Evolutionary conservation across 2,888 invertebrate species (phyloP), one percentile per base, ranked within the genome.

Genomic region (Tholera decimalis): DNA sequence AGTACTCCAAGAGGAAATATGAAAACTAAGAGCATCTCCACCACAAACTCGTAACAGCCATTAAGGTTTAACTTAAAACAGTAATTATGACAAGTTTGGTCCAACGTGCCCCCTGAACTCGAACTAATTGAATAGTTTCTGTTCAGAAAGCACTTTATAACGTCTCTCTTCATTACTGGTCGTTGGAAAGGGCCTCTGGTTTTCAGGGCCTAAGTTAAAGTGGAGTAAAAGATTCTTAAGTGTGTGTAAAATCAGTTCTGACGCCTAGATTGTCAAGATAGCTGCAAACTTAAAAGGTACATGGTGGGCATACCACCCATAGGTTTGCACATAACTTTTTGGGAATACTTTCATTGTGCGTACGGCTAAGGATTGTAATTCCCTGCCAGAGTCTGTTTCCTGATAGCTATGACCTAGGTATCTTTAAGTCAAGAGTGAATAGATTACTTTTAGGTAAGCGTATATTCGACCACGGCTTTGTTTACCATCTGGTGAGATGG

Each of bases 111-210:
- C 49, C n/a, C 22, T 22, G 58, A 74, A 54, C 46, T 55, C 20
- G 7, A 18, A 26, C 54, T 77, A 74, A 65, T 77, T 44, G 43
- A 77, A 72, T 77, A 61, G 77, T 66, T 71, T 22, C 41, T 54
- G 49, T 71, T 60, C 20, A 22, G 60, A 56, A 58, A 74, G 66
- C 54, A 65, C 66, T 74, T 47, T 24, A 37, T 47, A 37, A 33
- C 20, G 24, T 47, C 33, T 15, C 22, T 46, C n/a, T 70, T 70
- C 56, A 66, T 70, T 66, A 43, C 2, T 9, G 24, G 2, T 9
- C 15, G 46, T 15, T 24, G n/a, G 5, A 20, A 22, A 22, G 50
- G 33, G n/a, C 26, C n/a, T 4, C 22, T 58, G 30, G 37, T 46
- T 35, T 22, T 3, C 60, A 28, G 7, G 22, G 8, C 11, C 13